Evolutionary conservation across 2,797 vertebrate genomes (phyloP).

Genomic region (Oryzias sinensis): DNA sequence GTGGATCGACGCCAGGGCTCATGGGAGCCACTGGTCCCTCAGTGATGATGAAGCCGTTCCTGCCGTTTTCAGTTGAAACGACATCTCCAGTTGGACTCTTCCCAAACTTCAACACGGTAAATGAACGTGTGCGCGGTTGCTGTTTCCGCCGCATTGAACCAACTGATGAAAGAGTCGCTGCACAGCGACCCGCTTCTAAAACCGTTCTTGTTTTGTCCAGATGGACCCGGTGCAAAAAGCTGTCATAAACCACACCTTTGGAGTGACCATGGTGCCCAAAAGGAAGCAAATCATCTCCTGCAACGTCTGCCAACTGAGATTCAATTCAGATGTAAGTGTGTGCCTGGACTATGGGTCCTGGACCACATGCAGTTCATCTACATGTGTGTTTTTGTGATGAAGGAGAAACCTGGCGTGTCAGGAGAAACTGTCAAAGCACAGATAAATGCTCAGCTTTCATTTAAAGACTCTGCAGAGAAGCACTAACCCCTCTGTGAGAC

Average conservation of each 20-base stretch:
- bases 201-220: conserved; percentile 75
- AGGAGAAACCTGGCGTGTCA: neutral
- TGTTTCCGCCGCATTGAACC: neutral
- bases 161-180: too few relatives aligned
- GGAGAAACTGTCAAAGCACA: neutral
- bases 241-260: conserved; percentile 98
- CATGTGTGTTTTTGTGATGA: too few relatives aligned
- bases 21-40: conserved; percentile 81
- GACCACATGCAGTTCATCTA: neutral
- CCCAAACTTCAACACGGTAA: conserved; percentile 96
- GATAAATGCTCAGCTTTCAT: neutral
- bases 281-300: conserved; percentile 96
- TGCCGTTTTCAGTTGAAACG: conserved; percentile 88
- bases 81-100: conserved; percentile 90
- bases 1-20: conserved; percentile 82
- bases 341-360: neutral
- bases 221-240: conserved; percentile 99
- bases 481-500: neutral
- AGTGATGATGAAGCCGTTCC: conserved; percentile 93
- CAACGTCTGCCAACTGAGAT: conserved; percentile 94
- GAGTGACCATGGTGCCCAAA: conserved; percentile 90
- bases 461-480: too few relatives aligned
- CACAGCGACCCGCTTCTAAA: conserved; percentile 11
- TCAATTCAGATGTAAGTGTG: conserved; percentile 94
- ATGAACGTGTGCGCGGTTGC: conserved; percentile 26